Conservation (phyloP, 2,797 vertebrate species). For the Rhynchonycteris naso region DNA sequence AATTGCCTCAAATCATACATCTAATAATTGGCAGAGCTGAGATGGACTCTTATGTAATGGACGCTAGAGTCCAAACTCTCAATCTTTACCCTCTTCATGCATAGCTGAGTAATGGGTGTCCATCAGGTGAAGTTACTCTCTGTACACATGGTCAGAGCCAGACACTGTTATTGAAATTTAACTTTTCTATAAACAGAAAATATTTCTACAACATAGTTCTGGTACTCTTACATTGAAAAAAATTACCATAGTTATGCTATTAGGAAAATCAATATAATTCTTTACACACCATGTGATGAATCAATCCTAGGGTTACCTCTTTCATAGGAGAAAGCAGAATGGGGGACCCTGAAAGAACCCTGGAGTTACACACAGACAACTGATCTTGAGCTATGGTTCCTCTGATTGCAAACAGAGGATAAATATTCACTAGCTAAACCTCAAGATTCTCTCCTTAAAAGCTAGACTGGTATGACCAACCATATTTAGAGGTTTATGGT, state of each 20-base stretch:
- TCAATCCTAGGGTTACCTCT: not conserved
- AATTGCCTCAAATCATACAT: not conserved
- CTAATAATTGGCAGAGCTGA: not conserved
- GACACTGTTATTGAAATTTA: not conserved
- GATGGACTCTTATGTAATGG: not conserved
- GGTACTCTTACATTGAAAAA: not conserved
- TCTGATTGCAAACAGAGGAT: not conserved
- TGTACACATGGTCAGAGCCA: not conserved
- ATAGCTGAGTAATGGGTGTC: not conserved
- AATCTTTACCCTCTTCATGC: too few species aligned
- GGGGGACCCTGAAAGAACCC: not conserved
- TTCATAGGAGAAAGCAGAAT: not conserved
- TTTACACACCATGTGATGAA: not conserved
- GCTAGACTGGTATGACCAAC: not conserved
- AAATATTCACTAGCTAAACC: not conserved
- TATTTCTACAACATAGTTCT: not conserved
- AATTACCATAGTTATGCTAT: not conserved
- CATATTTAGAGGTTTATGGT: not conserved
- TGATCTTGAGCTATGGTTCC: not conserved
- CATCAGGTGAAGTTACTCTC: not conserved
- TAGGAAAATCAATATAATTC: not conserved
- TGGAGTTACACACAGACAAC: not conserved
- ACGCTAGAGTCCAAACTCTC: not conserved
- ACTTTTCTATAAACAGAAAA: not conserved
- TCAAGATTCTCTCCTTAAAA: not conserved